Evolutionary conservation across 2,888 invertebrate genomes (phyloP).

Genomic region (Megalurothrips usitatus): DNA sequence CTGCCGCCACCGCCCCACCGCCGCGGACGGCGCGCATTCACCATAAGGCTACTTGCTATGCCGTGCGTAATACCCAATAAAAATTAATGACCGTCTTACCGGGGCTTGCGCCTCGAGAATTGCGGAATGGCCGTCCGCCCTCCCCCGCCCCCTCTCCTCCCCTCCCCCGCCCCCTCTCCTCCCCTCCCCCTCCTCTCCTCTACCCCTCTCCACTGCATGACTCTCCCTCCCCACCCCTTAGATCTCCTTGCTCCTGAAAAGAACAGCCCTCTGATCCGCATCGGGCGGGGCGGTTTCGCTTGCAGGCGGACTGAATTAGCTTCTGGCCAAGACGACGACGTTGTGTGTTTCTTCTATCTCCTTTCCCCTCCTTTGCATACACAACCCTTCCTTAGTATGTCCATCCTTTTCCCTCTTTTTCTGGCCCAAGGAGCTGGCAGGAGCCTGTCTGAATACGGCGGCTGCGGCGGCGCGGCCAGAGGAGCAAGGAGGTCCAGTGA

Average conservation of each 20-base stretch:
- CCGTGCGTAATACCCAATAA: neutral
- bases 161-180: neutral
- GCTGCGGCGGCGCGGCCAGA: no score
- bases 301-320: neutral
- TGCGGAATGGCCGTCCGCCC: neutral
- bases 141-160: neutral
- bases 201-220: neutral
- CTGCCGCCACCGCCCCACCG: neutral
- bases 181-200: neutral
- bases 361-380: neutral
- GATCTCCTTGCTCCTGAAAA: neutral
- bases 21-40: neutral
- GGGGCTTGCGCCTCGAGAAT: neutral
- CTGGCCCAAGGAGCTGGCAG: neutral
- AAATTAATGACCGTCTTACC: constrained; percentile 18
- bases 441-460: no score
- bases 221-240: neutral
- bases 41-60: neutral
- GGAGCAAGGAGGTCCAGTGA: no score
- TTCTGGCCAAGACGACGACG: neutral
- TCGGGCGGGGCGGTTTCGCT: neutral
- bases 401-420: neutral
- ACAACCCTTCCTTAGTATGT: neutral
- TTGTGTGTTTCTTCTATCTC: neutral
- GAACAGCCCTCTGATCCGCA: neutral